A percentile compares a stretch with the other conserved stretches of the same genome.
These are phyloP conservation scores for Halichondria panicea DNA, from an alignment of 37 sponge, comb jelly and placozoan species.

Conservation along the genomic window DNA sequence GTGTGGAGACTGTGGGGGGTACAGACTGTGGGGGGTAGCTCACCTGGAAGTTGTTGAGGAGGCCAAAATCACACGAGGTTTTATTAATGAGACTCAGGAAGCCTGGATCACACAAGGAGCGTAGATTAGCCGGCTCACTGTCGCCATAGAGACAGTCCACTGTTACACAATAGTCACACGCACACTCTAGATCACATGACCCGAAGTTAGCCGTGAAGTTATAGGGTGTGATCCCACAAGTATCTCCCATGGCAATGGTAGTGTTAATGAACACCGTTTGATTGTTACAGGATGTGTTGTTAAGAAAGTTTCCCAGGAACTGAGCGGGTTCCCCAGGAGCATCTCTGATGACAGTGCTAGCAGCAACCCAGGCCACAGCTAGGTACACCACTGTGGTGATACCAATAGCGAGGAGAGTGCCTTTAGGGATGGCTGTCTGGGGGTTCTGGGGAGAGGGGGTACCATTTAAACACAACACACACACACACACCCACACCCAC, in stretches of 20 bases:
- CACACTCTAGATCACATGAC: background rate
- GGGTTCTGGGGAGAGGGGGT: constrained; percentile 65
- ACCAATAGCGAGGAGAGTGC: constrained; percentile 84
- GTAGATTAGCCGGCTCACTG: background rate
- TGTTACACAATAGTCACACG: background rate
- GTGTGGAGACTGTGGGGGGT: background rate
- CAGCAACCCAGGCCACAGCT: constrained; percentile 56
- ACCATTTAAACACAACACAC: background rate
- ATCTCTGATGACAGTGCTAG: constrained; percentile 52
- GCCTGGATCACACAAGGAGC: constrained; percentile 1
- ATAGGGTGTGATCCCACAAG: constrained; percentile 12
- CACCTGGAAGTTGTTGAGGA: constrained; percentile 59
- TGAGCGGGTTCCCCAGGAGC: constrained; percentile 50
- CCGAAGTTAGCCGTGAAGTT: constrained; percentile 17
- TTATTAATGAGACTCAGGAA: constrained; percentile 9
- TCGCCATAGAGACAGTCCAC: constrained; percentile 34
- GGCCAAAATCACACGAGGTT: constrained; percentile 31
- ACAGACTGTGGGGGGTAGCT: background rate
- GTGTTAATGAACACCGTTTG: background rate
- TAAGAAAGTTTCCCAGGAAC: constrained; percentile 15
- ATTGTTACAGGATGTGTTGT: too few species aligned
- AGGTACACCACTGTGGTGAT: constrained; percentile 75
- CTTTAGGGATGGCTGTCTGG: constrained; percentile 87
- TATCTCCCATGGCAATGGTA: background rate
- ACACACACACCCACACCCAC: background rate